Evolutionary conservation across 92 coral and sea anemone genomes (phyloP).

Genomic region (Palythoa heliodiscus): DNA sequence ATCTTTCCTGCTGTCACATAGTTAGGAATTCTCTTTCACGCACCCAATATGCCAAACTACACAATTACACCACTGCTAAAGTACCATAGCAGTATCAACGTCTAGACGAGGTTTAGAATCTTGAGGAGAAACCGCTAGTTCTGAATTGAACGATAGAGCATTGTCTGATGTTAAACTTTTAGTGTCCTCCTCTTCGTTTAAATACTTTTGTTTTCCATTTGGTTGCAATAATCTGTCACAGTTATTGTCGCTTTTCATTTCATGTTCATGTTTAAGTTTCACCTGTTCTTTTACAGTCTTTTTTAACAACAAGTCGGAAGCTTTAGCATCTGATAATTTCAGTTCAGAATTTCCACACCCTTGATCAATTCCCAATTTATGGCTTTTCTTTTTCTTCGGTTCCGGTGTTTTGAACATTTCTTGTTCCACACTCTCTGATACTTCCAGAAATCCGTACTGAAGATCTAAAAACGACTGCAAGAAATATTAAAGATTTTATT

Average conservation of each 20-base stretch:
- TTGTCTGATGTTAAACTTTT: not conserved
- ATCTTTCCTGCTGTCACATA: no score
- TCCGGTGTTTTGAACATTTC: constrained; percentile 21
- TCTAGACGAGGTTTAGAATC: not conserved
- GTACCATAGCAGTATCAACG: not conserved
- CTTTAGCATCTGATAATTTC: constrained; percentile 7
- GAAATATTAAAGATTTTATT: not conserved
- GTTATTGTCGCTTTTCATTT: not conserved
- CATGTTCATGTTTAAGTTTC: constrained; percentile 7
- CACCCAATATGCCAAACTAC: no score
- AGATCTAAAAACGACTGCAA: constrained; percentile 40
- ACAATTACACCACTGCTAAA: not conserved
- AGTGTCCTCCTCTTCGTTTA: constrained; percentile 35
- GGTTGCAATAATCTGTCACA: not conserved
- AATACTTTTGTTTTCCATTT: constrained; percentile 21
- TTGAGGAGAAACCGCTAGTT: not conserved
- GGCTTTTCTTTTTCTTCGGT: constrained; percentile 39
- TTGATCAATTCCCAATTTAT: constrained; percentile 1
- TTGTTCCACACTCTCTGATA: not conserved
- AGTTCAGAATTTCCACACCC: not conserved
- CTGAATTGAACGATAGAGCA: not conserved
- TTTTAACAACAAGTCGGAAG: constrained; percentile 10
- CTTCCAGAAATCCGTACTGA: constrained; percentile 43
- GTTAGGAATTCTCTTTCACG: no score
- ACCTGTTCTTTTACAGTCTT: not conserved